Evolutionary conservation across 2,113 vertebrate species (phyloP).

Genomic region (Hemiscyllium ocellatum): DNA sequence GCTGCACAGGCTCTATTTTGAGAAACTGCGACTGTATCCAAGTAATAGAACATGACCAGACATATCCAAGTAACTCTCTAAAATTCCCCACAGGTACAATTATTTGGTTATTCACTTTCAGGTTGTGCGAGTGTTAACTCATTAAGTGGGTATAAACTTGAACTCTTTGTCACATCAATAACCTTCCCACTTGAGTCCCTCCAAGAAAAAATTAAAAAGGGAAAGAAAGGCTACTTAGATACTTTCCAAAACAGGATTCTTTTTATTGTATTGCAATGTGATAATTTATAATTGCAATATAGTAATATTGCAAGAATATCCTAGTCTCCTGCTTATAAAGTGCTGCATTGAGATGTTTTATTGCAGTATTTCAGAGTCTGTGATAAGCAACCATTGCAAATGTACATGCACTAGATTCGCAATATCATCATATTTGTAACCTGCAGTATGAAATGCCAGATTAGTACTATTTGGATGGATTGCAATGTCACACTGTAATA

Average conservation of each 20-base stretch:
- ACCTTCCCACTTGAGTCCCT: not conserved
- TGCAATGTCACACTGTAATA: not conserved
- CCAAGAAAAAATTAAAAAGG: too few relatives aligned
- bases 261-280: not conserved
- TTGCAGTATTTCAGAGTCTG: not conserved
- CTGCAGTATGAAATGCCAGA: not conserved
- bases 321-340: not conserved
- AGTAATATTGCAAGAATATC: not conserved
- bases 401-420: not conserved
- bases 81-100: constrained; percentile 16
- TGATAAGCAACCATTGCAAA: not conserved
- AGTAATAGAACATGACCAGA: constrained; percentile 36
- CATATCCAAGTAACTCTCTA: constrained; percentile 36
- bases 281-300: not conserved
- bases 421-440: not conserved
- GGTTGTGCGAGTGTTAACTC: constrained; percentile 15
- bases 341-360: not conserved
- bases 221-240: not conserved
- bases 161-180: not conserved
- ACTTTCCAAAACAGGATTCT: not conserved
- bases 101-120: constrained; percentile 17
- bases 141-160: not conserved
- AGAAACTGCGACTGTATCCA: constrained; percentile 32
- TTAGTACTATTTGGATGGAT: not conserved
- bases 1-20: constrained; percentile 22